A percentile compares a stretch with the other conserved stretches of the same genome.
Conservation (phyloP, 2,113 vertebrate genomes). For the Cyphomyrus plagiostoma region DNA sequence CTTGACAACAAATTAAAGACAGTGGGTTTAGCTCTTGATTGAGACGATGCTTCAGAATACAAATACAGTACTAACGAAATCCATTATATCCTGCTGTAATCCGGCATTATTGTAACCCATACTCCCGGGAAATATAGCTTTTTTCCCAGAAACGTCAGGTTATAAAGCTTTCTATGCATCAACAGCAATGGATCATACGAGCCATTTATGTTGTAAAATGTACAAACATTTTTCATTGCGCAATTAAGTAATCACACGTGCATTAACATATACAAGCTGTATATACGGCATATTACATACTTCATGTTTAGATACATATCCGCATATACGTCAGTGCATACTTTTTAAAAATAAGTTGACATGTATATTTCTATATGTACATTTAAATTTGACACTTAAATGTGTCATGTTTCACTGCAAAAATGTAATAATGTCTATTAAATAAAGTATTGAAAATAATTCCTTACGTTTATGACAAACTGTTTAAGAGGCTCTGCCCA, state of each 20-base stretch:
- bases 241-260: background rate
- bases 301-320: background rate
- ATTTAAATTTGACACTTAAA: background rate
- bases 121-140: background rate
- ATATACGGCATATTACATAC: background rate
- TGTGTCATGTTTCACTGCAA: background rate
- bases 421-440: background rate
- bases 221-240: background rate
- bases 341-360: background rate
- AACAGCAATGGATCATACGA: background rate
- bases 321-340: background rate
- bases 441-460: background rate
- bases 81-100: background rate
- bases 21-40: constrained; percentile 14
- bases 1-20: constrained; percentile 54
- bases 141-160: background rate
- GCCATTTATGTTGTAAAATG: background rate
- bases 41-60: background rate
- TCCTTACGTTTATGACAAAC: background rate
- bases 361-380: background rate
- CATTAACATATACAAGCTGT: background rate
- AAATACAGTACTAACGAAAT: background rate
- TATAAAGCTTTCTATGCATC: background rate
- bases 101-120: background rate
- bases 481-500: background rate